Base-by-base conservation (phyloP, 1,140 invertebrate genomes). In the Pristionchus pacificus region DNA sequence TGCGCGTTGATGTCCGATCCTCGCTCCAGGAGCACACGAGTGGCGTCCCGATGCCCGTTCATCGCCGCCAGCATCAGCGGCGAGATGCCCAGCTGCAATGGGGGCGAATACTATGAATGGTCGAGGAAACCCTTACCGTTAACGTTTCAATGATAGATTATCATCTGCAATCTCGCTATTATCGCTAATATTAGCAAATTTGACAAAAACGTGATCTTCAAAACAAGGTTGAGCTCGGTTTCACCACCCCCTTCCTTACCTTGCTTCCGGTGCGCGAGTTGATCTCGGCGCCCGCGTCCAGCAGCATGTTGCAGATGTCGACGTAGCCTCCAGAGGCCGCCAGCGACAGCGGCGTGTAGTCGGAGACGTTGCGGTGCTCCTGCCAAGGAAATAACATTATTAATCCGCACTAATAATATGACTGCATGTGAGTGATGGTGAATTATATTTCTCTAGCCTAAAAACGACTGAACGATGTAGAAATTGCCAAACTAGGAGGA, bases 1-100 rank as follows among this genome's bases (percentile, higher is more conserved):
- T 98, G 93, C n/a, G 96, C 95, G 88, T 99, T 98, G 73, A 99
- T 98, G 85, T 99, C 97, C 84, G 93, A 95, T 67, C 95, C 95
- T 90, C 93, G 95, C 84, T 98, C 95, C 63, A 99, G 86, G 24
- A 99, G 87, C 62, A 98, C 86, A 80, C 96, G 92, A 61, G 98
- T 96, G 61, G 95, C 96, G 83, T 92, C 93, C n/a, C 93, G 93
- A 86, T 99, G 96, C 0, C 96, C 96, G 89, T 99, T 98, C 96
- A 99, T 98, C 6, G 97, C 94, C 27, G 97, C 95, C 77, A 99
- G 85, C 97, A 99, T 98, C 27, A 99, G 87, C 1, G 97, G 97
- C 0, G 95, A 98, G 78, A 99, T 98, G 61, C 95, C 95, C 55
- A 98, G 86, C 85, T 98, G 55, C n/a, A 6, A n/a, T n/a, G n/a